Evolutionary conservation across 2,888 invertebrate species (phyloP), one percentile per base, ranked within the genome.

Genomic region (Cheilosia urbana): DNA sequence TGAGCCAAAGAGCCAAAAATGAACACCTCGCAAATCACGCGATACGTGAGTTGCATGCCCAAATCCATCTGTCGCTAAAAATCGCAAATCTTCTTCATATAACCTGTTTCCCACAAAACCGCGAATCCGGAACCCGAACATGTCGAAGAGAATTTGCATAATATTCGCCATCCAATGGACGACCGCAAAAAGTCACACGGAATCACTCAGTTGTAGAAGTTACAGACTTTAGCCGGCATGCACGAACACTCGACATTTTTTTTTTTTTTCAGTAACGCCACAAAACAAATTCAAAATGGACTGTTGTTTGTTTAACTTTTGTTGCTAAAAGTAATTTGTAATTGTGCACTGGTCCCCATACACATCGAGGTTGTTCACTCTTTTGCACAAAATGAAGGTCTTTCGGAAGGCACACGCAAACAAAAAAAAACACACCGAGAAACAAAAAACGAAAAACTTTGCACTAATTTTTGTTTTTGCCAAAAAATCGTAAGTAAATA

Each of bases 281-380:
- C 47, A 73, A 47, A 30, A 24, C 13, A 71, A 37, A 37, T 37
- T 27, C 30, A 15, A 17, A 63, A 55, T 34, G 53, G 24, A 40
- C 60, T 53, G 72, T 53, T 62, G 51, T 13, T 73, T 75, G 47
- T 40, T 49, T 17, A 37, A 40, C 15, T 58, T 40, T 45, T 37
- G 30, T 73, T 71, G 30, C 49, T 40, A 75, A 73, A 75, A 78
- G 63, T 75, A 27, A 68, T 69, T 78, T 34, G 66, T 34, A 72
- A 62, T 77, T 83, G 77, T 66, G 77, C 77, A 83, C 55, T 58
- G 57, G 49, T 24, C 66, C 30, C 24, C 78, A 68, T 34, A 68
- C 66, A 58, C 21, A 53, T 68, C 27, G 65, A 69, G 79, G 79
- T 79, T 73, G 69, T 79, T 79, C 84, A 84, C 84, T 71, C 53